Percentiles rank a stretch among this genome's conserved stretches.
These are phyloP conservation scores for Proterorhinus semilunaris DNA, from an alignment of 2,113 vertebrate genomes.

Conservation along the genomic window DNA sequence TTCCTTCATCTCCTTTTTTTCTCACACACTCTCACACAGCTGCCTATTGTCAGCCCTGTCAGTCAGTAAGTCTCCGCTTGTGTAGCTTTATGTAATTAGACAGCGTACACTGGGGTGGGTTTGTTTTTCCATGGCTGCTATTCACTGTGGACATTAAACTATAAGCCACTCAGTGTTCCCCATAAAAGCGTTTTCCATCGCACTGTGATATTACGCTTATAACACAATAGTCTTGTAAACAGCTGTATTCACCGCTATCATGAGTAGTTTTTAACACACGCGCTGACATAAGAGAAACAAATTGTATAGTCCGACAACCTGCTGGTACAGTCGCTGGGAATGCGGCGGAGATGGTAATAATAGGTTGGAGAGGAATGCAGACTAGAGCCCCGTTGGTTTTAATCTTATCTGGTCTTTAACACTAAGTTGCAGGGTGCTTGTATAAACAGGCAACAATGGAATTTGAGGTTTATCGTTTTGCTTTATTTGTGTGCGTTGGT, in stretches of 20 bases:
- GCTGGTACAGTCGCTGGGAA: conserved; percentile 19
- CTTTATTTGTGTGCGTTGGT: not conserved
- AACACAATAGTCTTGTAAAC: conserved; percentile 29
- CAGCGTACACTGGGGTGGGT: conserved; percentile 16
- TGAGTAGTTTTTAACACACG: conserved; percentile 16
- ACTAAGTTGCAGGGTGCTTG: conserved; percentile 2
- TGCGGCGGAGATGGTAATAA: conserved; percentile 17
- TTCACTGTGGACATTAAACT: conserved; percentile 44
- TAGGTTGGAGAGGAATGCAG: conserved; percentile 4
- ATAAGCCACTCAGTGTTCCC: conserved; percentile 42
- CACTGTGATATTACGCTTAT: conserved; percentile 27
- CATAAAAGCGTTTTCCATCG: conserved; percentile 52
- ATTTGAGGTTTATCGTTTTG: conserved; percentile 9
- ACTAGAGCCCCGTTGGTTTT: conserved; percentile 2
- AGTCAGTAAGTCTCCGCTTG: conserved; percentile 1
- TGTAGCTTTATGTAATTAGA: conserved; percentile 29
- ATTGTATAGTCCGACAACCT: conserved; percentile 20
- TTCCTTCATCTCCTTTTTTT: conserved; percentile 23
- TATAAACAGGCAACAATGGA: conserved; percentile 13
- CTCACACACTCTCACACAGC: conserved; percentile 15
- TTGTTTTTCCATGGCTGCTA: conserved; percentile 37
- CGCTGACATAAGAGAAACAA: conserved; percentile 50
- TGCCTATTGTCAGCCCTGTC: conserved; percentile 21
- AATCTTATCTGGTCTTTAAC: conserved; percentile 11
- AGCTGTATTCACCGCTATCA: conserved; percentile 16